Percentiles rank a stretch among this genome's conserved stretches.
Evolutionary conservation across 2,113 vertebrate species (phyloP).

Genomic region (Datnioides undecimradiatus): DNA sequence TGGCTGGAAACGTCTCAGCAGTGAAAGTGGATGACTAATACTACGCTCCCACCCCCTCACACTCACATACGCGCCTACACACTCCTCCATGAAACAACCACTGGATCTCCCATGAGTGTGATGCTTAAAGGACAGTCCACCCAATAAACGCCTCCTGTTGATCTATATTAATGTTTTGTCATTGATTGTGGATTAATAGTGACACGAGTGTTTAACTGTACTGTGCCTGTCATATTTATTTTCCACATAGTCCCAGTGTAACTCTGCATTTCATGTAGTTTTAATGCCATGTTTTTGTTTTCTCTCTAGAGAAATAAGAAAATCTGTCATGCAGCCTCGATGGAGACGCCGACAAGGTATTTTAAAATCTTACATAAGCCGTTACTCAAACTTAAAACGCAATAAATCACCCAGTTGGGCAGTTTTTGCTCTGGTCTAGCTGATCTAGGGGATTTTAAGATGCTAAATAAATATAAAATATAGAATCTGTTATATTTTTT

Average conservation of each 20-base stretch:
- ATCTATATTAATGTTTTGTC: constrained; percentile 3
- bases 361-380: no score
- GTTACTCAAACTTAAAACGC: no score
- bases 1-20: constrained; percentile 35
- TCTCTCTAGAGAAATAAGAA: no score
- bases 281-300: neutral
- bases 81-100: neutral
- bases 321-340: no score
- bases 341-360: no score
- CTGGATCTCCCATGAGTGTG: constrained; percentile 42
- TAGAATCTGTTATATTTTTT: no score
- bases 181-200: neutral
- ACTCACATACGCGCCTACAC: constrained; percentile 36
- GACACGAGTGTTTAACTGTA: no score
- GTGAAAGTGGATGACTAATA: constrained; percentile 69
- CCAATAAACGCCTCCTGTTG: neutral
- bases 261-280: neutral
- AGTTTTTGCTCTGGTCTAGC: no score
- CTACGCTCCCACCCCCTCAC: constrained; percentile 37
- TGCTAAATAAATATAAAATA: no score
- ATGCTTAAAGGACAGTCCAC: constrained; percentile 21
- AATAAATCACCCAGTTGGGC: no score
- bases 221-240: no score
- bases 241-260: neutral
- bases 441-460: no score